Percentiles rank a stretch among this genome's conserved stretches.
Conservation (phyloP, 2,888 invertebrate genomes). For the Eustalomyia histrio region DNA sequence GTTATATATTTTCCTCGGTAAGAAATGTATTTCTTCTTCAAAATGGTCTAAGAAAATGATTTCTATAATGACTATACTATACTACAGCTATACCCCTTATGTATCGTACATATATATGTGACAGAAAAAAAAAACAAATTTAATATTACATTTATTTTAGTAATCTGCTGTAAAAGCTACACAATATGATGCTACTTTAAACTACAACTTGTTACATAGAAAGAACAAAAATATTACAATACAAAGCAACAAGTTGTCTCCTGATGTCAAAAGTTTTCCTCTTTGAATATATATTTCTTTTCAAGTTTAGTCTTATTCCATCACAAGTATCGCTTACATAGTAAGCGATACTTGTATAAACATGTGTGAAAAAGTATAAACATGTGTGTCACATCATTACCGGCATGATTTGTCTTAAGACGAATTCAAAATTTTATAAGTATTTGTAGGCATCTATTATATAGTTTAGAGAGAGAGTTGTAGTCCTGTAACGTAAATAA, state of each 20-base stretch:
- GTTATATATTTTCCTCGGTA: too few relatives aligned
- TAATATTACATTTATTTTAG: conserved; percentile 25
- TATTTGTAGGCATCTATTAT: too few relatives aligned
- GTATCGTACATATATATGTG: too few relatives aligned
- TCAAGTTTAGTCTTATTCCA: not conserved
- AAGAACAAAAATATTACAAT: too few relatives aligned
- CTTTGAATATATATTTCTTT: not conserved
- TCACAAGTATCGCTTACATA: conserved; percentile 10
- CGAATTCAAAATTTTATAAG: conserved; percentile 15
- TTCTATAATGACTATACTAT: too few relatives aligned
- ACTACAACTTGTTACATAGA: not conserved
- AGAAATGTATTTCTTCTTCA: too few relatives aligned
- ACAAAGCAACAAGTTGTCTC: not conserved
- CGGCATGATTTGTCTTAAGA: conserved; percentile 46
- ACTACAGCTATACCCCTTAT: too few relatives aligned
- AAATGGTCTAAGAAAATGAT: too few relatives aligned
- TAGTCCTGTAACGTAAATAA: too few relatives aligned
- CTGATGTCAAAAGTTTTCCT: not conserved
- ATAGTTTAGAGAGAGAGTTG: too few relatives aligned
- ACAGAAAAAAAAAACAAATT: too few relatives aligned
- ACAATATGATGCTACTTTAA: conserved; percentile 7
- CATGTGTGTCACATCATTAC: conserved; percentile 56
- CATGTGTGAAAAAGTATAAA: not conserved
- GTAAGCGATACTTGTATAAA: too few relatives aligned
- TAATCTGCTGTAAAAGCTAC: conserved; percentile 16